A percentile compares a stretch with the other conserved stretches of the same genome.
These are phyloP conservation scores for Diplosoma virens DNA, from an alignment of 23 tunicate species.

Conservation along the genomic window DNA sequence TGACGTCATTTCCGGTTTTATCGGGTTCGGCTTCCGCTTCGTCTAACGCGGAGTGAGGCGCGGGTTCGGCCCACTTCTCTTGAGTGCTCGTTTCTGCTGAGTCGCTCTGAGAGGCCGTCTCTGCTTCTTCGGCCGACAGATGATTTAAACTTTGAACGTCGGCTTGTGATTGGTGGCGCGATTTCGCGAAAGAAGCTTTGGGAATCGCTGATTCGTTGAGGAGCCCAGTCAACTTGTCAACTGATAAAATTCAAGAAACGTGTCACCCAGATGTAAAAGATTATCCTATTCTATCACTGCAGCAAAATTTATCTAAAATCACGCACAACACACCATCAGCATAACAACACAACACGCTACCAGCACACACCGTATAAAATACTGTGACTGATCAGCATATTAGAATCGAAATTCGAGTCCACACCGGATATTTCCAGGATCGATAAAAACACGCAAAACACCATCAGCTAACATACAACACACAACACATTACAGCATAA, in stretches of 20 bases:
- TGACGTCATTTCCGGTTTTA: background rate
- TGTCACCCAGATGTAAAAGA: no score
- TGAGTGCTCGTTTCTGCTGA: background rate
- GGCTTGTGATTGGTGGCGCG: slow-evolving; percentile 1
- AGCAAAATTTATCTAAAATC: no score
- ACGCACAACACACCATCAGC: no score
- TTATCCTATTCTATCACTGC: no score
- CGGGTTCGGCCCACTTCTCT: slow-evolving; percentile 48
- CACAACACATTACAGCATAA: no score
- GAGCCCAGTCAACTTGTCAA: slow-evolving; percentile 42
- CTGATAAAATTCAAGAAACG: no score
- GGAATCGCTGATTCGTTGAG: slow-evolving; percentile 61
- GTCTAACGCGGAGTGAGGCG: slow-evolving; percentile 12
- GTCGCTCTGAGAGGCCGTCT: slow-evolving; percentile 15
- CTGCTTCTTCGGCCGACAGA: slow-evolving; percentile 1
- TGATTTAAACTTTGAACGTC: slow-evolving; percentile 1
- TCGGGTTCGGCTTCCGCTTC: background rate
- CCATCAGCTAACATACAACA: no score
- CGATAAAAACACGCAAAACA: no score
- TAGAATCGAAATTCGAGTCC: slow-evolving; percentile 48
- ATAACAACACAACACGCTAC: background rate
- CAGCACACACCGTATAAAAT: slow-evolving; percentile 57
- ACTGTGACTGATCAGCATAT: slow-evolving; percentile 52
- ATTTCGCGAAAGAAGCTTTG: slow-evolving; percentile 33
- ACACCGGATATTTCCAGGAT: slow-evolving; percentile 51